These are phyloP conservation scores for Neodiprion lecontei DNA, from an alignment of 1,140 invertebrate genomes.

Conservation along the genomic window DNA sequence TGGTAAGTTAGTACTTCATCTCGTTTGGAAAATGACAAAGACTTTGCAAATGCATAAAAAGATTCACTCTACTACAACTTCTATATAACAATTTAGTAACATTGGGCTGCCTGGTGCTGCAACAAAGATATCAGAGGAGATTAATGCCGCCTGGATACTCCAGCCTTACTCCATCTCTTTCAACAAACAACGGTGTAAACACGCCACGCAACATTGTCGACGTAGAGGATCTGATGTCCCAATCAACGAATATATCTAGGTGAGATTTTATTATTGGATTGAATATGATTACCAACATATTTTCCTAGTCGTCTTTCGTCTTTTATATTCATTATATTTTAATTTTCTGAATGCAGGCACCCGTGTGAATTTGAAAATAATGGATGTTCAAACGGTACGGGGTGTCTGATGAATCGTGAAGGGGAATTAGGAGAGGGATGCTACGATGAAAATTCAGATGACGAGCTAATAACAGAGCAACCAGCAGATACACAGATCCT, in stretches of 20 bases:
- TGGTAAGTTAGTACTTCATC: constrained; percentile 56
- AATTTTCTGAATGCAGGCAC: constrained; percentile 25
- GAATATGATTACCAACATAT: background rate
- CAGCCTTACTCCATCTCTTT: constrained; percentile 46
- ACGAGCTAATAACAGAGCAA: constrained; percentile 56
- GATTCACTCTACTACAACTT: too few relatives aligned
- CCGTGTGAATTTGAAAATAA: constrained; percentile 32
- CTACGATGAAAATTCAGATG: constrained; percentile 36
- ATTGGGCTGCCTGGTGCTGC: constrained; percentile 75
- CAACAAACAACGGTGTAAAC: constrained; percentile 45
- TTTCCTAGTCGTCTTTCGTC: too few relatives aligned
- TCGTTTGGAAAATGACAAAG: background rate
- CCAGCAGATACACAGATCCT: constrained; percentile 74
- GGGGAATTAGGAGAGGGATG: constrained; percentile 41
- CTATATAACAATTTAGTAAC: constrained; percentile 64
- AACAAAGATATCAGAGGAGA: constrained; percentile 70
- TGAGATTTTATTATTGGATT: constrained; percentile 25
- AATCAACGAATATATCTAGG: constrained; percentile 32
- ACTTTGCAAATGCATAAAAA: too few relatives aligned
- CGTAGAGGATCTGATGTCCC: constrained; percentile 74
- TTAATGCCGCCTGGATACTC: constrained; percentile 49
- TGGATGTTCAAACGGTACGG: constrained; percentile 42
- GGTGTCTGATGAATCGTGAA: constrained; percentile 33
- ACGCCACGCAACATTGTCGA: constrained; percentile 65
- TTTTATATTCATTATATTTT: background rate